These are phyloP conservation scores for Rhinolophus sinicus DNA, from an alignment of 2,113 vertebrate genomes.

Conservation along the genomic window DNA sequence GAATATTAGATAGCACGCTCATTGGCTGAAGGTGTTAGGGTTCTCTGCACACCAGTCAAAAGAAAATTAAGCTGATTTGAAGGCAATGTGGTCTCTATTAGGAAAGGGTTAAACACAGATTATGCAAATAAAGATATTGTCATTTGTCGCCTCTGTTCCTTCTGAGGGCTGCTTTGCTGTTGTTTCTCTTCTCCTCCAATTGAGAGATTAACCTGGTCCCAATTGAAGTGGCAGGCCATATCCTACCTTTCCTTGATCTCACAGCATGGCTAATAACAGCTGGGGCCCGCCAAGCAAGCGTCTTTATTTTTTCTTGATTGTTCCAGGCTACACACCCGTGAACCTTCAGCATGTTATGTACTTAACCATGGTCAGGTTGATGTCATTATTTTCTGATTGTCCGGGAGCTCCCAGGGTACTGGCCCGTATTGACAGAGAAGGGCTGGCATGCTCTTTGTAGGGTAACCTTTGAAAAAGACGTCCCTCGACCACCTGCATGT, in stretches of 20 bases:
- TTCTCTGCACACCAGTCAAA: not conserved
- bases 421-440: constrained; percentile 89
- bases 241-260: constrained; percentile 90
- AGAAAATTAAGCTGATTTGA: constrained; percentile 82
- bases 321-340: constrained; percentile 93
- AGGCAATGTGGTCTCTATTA: constrained; percentile 81
- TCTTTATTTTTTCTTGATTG: constrained; percentile 91
- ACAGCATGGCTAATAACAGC: constrained; percentile 93
- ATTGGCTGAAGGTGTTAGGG: not conserved
- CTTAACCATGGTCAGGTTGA: constrained; percentile 95
- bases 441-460: constrained; percentile 90
- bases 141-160: constrained; percentile 77
- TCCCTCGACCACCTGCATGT: constrained; percentile 92
- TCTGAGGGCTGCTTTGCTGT: constrained; percentile 72
- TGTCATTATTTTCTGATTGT: constrained; percentile 96
- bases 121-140: constrained; percentile 85
- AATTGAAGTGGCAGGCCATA: constrained; percentile 92
- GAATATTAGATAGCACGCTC: not conserved
- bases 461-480: constrained; percentile 92
- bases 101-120: constrained; percentile 86
- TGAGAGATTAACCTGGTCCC: constrained; percentile 93
- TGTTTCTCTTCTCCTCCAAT: constrained; percentile 86
- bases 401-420: constrained; percentile 92
- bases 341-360: constrained; percentile 94
- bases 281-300: constrained; percentile 87